Evolutionary conservation across 2,888 invertebrate species (phyloP).

Genomic region (Nymphalis c-album): DNA sequence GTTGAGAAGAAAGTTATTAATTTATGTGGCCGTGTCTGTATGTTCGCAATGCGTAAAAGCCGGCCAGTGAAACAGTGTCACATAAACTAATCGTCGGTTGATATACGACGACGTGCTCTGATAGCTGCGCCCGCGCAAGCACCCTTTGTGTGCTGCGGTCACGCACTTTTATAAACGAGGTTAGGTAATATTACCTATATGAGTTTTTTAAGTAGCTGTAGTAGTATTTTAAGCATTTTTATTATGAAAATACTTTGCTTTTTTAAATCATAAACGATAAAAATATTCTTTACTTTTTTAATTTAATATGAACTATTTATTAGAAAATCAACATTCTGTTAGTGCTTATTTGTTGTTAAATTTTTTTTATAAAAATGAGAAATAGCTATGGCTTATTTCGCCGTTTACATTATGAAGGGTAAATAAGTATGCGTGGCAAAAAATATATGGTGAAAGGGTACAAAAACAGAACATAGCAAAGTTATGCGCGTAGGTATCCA

Average conservation of each 20-base stretch:
- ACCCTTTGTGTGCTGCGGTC: constrained; percentile 51
- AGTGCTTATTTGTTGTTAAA: too few species aligned
- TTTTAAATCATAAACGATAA: too few species aligned
- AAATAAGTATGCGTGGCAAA: too few species aligned
- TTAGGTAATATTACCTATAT: constrained; percentile 14
- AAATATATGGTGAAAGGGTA: too few species aligned
- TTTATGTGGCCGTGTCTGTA: constrained; percentile 7
- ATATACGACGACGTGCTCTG: constrained; percentile 55
- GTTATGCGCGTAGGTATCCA: too few species aligned
- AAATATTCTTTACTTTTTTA: too few species aligned
- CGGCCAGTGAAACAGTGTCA: constrained; percentile 41
- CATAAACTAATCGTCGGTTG: constrained; percentile 65
- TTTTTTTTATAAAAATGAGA: too few species aligned
- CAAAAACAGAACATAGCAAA: too few species aligned
- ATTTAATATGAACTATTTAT: too few species aligned
- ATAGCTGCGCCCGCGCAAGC: constrained; percentile 50
- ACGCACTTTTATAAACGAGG: constrained; percentile 25
- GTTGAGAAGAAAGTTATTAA: neutral
- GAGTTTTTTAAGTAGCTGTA: constrained; percentile 7
- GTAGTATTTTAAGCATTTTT: neutral
- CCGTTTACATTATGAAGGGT: too few species aligned
- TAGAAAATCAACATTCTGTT: too few species aligned
- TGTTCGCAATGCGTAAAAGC: neutral
- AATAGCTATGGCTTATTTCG: too few species aligned
- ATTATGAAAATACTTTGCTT: neutral